These are phyloP conservation scores for Drosophila pachea DNA, from an alignment of 1,140 invertebrate genomes.

Conservation along the genomic window DNA sequence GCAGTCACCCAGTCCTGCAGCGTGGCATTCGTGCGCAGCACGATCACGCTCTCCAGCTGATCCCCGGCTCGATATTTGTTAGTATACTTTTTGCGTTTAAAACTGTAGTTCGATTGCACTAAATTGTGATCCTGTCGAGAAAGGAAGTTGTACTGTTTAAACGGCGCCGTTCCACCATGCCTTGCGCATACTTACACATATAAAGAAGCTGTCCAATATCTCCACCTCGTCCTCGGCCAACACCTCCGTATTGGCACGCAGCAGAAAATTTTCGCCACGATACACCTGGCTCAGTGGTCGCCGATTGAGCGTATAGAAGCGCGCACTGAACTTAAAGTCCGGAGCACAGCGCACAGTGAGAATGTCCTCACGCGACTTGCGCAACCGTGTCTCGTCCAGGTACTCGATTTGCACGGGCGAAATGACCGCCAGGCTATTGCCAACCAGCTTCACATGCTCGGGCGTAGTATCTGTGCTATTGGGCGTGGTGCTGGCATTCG, in stretches of 20 bases:
- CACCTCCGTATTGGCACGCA: constrained; percentile 70
- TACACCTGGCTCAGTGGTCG: constrained; percentile 65
- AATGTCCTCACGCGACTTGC: constrained; percentile 70
- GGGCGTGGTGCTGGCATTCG: constrained; percentile 37
- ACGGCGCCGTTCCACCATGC: neutral
- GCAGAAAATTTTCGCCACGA: constrained; percentile 74
- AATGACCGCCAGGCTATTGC: constrained; percentile 38
- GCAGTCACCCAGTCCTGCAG: constrained; percentile 62
- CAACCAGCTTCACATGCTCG: constrained; percentile 51
- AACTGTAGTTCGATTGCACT: constrained; percentile 78
- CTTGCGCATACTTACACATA: constrained; percentile 67
- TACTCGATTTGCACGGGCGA: constrained; percentile 72
- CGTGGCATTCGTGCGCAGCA: constrained; percentile 70
- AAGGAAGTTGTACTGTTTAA: neutral
- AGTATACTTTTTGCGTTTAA: constrained; percentile 76
- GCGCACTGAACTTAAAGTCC: constrained; percentile 70
- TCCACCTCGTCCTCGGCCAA: constrained; percentile 66
- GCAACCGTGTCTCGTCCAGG: constrained; percentile 69
- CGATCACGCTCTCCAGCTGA: constrained; percentile 74
- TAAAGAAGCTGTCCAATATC: constrained; percentile 78
- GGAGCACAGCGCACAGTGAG: constrained; percentile 58
- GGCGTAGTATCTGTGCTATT: constrained; percentile 69
- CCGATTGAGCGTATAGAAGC: constrained; percentile 72
- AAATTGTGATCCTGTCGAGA: constrained; percentile 72
- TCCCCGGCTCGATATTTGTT: constrained; percentile 66